These are phyloP conservation scores for Notarius quadriscutis DNA, from an alignment of 2,113 vertebrate genomes.

Conservation along the genomic window DNA sequence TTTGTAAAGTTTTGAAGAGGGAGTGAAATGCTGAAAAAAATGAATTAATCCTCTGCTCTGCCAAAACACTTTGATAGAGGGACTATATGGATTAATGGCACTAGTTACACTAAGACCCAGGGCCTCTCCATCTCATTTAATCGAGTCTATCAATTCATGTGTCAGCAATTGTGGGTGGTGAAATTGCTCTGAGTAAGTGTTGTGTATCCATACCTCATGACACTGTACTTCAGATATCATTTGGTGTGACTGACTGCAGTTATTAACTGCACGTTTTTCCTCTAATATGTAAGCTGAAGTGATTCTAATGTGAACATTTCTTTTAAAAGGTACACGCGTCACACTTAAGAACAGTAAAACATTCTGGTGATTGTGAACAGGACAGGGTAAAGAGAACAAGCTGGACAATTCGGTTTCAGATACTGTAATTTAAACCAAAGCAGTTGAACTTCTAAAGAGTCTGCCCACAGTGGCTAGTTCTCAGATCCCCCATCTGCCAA, in stretches of 20 bases:
- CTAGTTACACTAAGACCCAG: constrained; percentile 72
- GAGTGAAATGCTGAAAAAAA: background rate
- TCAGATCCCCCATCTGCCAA: constrained; percentile 47
- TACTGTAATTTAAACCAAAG: constrained; percentile 33
- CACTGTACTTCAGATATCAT: constrained; percentile 62
- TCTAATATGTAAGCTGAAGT: background rate
- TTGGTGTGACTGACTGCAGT: constrained; percentile 62
- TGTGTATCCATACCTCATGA: constrained; percentile 68
- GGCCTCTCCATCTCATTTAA: constrained; percentile 73
- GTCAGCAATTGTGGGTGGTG: constrained; percentile 74
- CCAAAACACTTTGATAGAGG: constrained; percentile 68
- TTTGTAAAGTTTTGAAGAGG: constrained; percentile 5
- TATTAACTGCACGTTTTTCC: constrained; percentile 61
- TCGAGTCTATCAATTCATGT: constrained; percentile 78
- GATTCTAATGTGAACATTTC: background rate
- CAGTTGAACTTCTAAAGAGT: constrained; percentile 41
- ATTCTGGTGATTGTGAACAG: background rate
- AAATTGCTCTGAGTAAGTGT: constrained; percentile 70
- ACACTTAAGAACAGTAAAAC: background rate
- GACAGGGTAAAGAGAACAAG: constrained; percentile 7
- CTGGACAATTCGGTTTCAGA: constrained; percentile 1
- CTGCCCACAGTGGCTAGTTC: constrained; percentile 30
- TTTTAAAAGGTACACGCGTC: background rate
- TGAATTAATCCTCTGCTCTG: constrained; percentile 38
- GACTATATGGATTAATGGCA: constrained; percentile 80